Base-by-base conservation (phyloP, 2,113 vertebrate genomes). In the Colinus virginianus region DNA sequence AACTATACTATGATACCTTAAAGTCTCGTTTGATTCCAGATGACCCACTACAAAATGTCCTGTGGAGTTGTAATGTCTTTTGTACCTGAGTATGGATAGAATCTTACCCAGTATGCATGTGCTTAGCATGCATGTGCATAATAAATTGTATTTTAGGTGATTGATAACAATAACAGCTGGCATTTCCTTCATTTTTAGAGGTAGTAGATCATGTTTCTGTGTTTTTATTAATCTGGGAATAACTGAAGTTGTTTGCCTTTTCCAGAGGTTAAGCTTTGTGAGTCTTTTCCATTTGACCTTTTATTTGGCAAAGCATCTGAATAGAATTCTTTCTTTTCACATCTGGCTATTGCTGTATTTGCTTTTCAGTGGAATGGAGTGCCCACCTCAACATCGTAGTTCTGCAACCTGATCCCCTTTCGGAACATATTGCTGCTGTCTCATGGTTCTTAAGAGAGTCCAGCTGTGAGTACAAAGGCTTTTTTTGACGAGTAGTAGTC, bases 331-430 rank as follows among this genome's bases (percentile, higher is more conserved):
- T 3, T 17, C 71, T 82, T 82, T 87, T 90, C 72, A 95, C 43
- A 22, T n/a, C 67, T 87, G 59, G 9, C 61, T 78, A 9, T 77
- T 87, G 78, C 67, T 87, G 21, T 85, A 34, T 81, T 78, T 81
- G 25, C 58, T 81, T 93, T 79, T 9, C 97, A 99, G 99, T 99
- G 98, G 98, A 99, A 84, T 99, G 99, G 99, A 99, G 96, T 93
- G 97, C 98, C 11, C 97, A 98, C 32, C 96, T 99, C 96, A 97
- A 98, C 6, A 15, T 98, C 53, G 92, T 86, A 6, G 88, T 98
- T 90, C 97, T 99, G 94, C 96, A 98, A 43, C 94, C 98, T 1
- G 99, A 99, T 96, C 98, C 98, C 1, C 93, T 98, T 53, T 99
- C 99, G 38, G 99, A 99, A 75, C 96, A 99, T 75, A 97, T 99